phyloP scores from a whole-genome alignment of 1,140 invertebrate species.

The Dufourea novaeangliae region DNA sequence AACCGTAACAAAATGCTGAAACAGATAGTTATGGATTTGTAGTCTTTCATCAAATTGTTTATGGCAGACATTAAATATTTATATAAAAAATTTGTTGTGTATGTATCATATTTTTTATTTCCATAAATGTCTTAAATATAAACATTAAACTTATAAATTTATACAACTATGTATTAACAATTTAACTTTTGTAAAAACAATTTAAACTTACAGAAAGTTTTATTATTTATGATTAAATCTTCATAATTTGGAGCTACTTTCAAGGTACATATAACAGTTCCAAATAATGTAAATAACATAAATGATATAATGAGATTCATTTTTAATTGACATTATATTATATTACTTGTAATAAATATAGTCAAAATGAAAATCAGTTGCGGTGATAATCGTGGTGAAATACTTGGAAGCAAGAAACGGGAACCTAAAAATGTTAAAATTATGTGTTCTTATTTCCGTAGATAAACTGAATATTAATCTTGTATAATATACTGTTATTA shows the following conservation, averaged over 20 bases:
- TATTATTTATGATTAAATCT: background rate
- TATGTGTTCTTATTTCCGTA: background rate
- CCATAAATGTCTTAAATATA: background rate
- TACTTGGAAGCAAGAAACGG: background rate
- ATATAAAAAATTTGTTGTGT: too few species aligned
- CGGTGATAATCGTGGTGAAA: background rate
- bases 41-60: too few species aligned
- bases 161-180: background rate
- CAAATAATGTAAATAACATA: background rate
- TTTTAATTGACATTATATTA: background rate
- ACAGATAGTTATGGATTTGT: too few species aligned
- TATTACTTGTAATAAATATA: background rate
- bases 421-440: conserved; percentile 33
- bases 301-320: background rate
- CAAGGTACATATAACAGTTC: background rate
- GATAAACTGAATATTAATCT: background rate
- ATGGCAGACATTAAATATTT: background rate
- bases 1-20: too few species aligned
- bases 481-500: conserved; percentile 35
- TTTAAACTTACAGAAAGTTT: background rate
- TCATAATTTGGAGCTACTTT: too few species aligned
- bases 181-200: background rate
- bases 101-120: background rate
- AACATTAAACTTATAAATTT: background rate
- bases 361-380: conserved; percentile 4